phyloP scores from a whole-genome alignment of 2,113 vertebrate genomes.

The Indicator maculatus region DNA sequence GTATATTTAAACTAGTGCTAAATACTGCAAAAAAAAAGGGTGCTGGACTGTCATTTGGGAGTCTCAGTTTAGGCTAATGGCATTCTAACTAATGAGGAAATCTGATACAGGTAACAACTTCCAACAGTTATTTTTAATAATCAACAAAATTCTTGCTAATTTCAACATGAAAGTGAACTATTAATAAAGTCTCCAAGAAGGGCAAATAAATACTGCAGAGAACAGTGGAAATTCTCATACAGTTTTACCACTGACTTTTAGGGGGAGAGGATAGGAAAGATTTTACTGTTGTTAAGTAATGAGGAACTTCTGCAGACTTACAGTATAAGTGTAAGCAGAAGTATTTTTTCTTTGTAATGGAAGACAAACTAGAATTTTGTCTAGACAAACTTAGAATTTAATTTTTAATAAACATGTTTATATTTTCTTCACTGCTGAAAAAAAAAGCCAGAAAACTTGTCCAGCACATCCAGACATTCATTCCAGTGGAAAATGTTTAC shows the following conservation, averaged over 20 bases:
- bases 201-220: background rate
- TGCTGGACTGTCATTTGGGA: background rate
- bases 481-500: background rate
- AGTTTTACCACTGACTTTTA: background rate
- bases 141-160: background rate
- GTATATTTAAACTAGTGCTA: background rate
- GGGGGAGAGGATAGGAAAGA: fast-evolving
- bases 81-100: background rate
- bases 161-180: background rate
- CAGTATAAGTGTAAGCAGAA: background rate
- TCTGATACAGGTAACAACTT: background rate
- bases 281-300: background rate
- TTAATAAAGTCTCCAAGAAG: background rate
- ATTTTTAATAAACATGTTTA: background rate
- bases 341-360: background rate
- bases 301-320: background rate
- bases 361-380: background rate
- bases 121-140: background rate
- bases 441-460: background rate
- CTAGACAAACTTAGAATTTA: background rate
- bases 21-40: background rate
- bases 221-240: background rate
- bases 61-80: background rate
- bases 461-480: background rate
- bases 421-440: background rate